Evolutionary conservation across 2,113 vertebrate genomes (phyloP).

Genomic region (Balaeniceps rex): DNA sequence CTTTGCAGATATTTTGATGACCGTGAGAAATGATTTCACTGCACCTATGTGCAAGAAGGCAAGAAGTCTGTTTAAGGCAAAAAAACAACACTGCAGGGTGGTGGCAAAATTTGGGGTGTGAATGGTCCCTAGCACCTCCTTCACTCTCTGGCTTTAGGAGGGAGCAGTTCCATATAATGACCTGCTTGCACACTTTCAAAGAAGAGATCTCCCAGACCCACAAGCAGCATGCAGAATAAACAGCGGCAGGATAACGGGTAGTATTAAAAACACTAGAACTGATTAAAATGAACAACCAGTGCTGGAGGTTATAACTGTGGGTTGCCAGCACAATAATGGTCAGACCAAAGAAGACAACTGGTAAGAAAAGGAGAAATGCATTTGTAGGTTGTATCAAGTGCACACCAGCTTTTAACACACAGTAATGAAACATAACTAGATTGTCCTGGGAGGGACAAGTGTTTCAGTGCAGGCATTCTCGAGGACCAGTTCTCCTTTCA

Average conservation of each 20-base stretch:
- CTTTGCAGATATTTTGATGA: neutral
- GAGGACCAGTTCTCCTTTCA: neutral
- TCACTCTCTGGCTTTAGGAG: neutral
- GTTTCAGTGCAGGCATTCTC: neutral
- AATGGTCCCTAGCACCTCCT: neutral
- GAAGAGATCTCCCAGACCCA: neutral
- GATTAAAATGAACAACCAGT: neutral
- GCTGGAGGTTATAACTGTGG: neutral
- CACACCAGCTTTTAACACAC: neutral
- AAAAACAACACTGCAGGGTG: neutral
- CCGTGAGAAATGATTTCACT: neutral
- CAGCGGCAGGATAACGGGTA: neutral
- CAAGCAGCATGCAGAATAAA: neutral
- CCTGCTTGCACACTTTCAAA: neutral
- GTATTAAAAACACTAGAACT: neutral
- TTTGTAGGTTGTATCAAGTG: neutral
- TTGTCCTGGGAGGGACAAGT: neutral
- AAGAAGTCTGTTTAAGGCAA: neutral
- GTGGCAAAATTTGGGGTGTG: neutral
- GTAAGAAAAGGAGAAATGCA: neutral
- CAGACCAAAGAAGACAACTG: neutral
- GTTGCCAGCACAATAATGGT: neutral
- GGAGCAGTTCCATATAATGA: neutral
- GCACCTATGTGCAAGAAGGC: neutral
- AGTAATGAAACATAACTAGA: neutral